These are phyloP conservation scores for Choloepus hoffmanni DNA, from an alignment of 2,113 vertebrate genomes.

Conservation along the genomic window DNA sequence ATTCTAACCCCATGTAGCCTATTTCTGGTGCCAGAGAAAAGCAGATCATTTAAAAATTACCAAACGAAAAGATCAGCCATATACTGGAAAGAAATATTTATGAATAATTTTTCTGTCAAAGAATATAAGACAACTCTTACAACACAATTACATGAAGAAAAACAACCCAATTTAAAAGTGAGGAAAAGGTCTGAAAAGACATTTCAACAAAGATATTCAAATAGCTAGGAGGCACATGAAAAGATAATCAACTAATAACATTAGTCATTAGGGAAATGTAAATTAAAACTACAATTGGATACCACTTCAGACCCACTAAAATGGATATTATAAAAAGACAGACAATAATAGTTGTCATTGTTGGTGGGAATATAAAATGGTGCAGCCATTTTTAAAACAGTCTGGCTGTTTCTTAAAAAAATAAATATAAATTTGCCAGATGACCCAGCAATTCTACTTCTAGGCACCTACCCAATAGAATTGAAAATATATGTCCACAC, in stretches of 20 bases:
- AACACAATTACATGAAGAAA: not conserved
- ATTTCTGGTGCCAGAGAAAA: not conserved
- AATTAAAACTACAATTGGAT: slow-evolving; percentile 47
- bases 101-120: not conserved
- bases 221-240: slow-evolving; percentile 12
- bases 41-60: slow-evolving; percentile 21
- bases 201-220: slow-evolving; percentile 39
- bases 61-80: slow-evolving; percentile 18
- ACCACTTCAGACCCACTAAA: not conserved
- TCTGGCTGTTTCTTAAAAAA: not conserved
- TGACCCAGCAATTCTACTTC: not conserved
- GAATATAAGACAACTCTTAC: not conserved
- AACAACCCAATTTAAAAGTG: not conserved
- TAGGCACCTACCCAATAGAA: not conserved
- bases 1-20: not conserved
- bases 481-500: not conserved
- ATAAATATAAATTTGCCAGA: slow-evolving; percentile 8
- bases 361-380: not conserved
- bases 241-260: not conserved
- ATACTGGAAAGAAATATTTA: not conserved
- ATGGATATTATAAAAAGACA: not conserved
- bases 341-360: not conserved
- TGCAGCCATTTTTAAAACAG: not conserved
- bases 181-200: not conserved
- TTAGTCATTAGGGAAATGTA: slow-evolving; percentile 13